Evolutionary conservation across 2,113 vertebrate genomes (phyloP).

Genomic region (Globicephala melas): DNA sequence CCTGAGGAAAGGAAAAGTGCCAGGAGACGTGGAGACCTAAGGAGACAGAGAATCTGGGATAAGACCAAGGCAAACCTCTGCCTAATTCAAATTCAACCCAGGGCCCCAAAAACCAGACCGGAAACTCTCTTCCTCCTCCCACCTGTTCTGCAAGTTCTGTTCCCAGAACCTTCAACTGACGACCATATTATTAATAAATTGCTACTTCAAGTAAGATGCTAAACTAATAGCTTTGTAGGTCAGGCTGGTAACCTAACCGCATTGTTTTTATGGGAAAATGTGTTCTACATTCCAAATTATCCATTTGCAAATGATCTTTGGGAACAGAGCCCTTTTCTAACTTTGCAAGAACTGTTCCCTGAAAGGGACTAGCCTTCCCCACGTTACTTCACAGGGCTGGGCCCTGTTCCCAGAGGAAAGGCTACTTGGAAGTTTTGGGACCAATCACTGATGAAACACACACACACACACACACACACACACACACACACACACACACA

Average conservation of each 20-base stretch:
- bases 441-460: neutral
- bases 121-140: neutral
- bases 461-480: neutral
- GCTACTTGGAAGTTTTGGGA: neutral
- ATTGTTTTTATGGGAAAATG: conserved; percentile 32
- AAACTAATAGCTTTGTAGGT: conserved; percentile 20
- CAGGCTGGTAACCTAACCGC: neutral
- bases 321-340: neutral
- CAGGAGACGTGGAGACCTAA: neutral
- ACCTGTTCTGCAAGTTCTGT: neutral
- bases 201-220: neutral
- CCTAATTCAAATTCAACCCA: neutral
- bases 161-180: neutral
- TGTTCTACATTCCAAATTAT: conserved; percentile 5
- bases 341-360: neutral
- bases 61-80: neutral
- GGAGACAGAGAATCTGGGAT: neutral
- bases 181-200: conserved; percentile 30
- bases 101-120: neutral
- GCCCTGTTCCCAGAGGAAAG: neutral
- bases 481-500: neutral
- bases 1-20: neutral
- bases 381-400: neutral
- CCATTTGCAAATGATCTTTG: neutral
- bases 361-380: neutral